Evolutionary conservation across 2,797 vertebrate genomes (phyloP).

Genomic region (Chelidonichthys spinosus): DNA sequence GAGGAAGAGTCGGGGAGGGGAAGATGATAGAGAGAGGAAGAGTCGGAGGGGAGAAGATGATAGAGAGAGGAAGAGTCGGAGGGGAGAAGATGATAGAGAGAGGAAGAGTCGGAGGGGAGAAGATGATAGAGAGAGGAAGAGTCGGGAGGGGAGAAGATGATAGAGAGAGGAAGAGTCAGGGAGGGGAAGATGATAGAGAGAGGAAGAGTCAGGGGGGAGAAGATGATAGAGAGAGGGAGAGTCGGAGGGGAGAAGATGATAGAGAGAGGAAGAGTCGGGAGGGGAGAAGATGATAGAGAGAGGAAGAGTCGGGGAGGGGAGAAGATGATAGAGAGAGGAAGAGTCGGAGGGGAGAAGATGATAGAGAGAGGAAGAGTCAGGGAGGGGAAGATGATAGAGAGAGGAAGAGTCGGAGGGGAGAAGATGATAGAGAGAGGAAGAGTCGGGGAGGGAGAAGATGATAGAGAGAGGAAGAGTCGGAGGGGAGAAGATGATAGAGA

Average conservation of each 20-base stretch:
- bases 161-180: too few species aligned
- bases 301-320: slow-evolving; percentile 45
- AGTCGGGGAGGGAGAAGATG: not conserved
- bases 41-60: too few species aligned
- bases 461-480: not conserved
- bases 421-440: slow-evolving; percentile 44
- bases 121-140: slow-evolving; percentile 7
- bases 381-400: slow-evolving; percentile 1
- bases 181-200: too few species aligned
- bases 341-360: not conserved
- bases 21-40: too few species aligned
- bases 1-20: too few species aligned
- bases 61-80: too few species aligned
- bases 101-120: not conserved
- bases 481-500: slow-evolving; percentile 47
- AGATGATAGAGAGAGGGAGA: not conserved
- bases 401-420: slow-evolving; percentile 7
- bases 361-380: not conserved
- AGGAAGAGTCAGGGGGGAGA: slow-evolving; percentile 14
- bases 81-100: too few species aligned
- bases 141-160: too few species aligned
- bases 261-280: not conserved
- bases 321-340: not conserved
- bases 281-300: not conserved
- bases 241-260: not conserved